Evolutionary conservation across 2,113 vertebrate genomes (phyloP).

Genomic region (Siniperca knerii): DNA sequence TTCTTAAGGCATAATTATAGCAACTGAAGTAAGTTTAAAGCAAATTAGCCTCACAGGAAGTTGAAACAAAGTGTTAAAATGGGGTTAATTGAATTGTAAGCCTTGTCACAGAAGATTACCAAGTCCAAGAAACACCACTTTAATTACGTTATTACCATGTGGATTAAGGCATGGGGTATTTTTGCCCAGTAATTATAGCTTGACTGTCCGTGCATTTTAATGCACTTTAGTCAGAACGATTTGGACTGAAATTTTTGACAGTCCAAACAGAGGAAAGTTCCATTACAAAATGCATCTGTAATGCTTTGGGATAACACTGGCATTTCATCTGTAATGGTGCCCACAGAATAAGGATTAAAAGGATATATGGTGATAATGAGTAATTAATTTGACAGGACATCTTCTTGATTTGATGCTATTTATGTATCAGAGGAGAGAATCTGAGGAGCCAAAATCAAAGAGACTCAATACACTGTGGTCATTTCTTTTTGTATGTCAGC

Average conservation of each 20-base stretch:
- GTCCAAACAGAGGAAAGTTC: slow-evolving; percentile 62
- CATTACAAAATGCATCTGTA: slow-evolving; percentile 54
- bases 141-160: slow-evolving; percentile 85
- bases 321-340: slow-evolving; percentile 47
- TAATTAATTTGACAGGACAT: slow-evolving; percentile 62
- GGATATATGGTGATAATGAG: slow-evolving; percentile 61
- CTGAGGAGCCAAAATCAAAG: slow-evolving; percentile 14
- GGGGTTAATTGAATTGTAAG: slow-evolving; percentile 88
- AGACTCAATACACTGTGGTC: neutral
- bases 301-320: slow-evolving; percentile 51
- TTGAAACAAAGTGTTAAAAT: slow-evolving; percentile 86
- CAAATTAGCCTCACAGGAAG: slow-evolving; percentile 82
- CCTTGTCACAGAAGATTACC: slow-evolving; percentile 85
- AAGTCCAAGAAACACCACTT: slow-evolving; percentile 82
- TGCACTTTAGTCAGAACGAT: slow-evolving; percentile 69
- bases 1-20: slow-evolving; percentile 76
- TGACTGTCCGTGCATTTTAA: slow-evolving; percentile 78
- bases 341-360: slow-evolving; percentile 65
- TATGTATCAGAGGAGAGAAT: slow-evolving; percentile 47
- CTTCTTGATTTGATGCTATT: slow-evolving; percentile 57
- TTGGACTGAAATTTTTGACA: slow-evolving; percentile 63
- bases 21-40: slow-evolving; percentile 79
- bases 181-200: slow-evolving; percentile 81
- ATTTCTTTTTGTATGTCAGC: slow-evolving; percentile 12
- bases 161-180: slow-evolving; percentile 83